Percentiles rank a stretch among this genome's conserved stretches.
phyloP scores from a whole-genome alignment of 1,140 invertebrate species.

The Papilio xuthus region DNA sequence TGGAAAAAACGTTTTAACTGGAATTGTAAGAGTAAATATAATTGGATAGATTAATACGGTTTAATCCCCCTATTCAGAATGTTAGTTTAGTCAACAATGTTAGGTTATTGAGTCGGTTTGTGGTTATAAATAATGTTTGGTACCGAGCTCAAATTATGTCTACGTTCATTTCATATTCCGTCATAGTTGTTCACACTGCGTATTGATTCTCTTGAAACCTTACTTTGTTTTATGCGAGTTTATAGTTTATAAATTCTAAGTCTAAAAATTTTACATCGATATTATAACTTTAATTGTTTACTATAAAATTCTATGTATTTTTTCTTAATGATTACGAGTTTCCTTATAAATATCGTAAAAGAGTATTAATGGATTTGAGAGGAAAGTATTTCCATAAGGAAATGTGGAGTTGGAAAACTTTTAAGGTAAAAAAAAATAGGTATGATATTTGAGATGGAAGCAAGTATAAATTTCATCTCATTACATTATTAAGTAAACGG shows the following conservation, averaged over 20 bases:
- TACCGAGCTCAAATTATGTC: not conserved
- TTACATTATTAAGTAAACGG: conserved; percentile 43
- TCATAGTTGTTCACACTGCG: not conserved
- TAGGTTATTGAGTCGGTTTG: not conserved
- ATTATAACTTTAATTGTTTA: not conserved
- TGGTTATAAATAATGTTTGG: not conserved
- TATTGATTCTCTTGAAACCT: not conserved
- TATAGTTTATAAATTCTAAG: not conserved
- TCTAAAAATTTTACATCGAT: not conserved
- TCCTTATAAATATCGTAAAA: not conserved
- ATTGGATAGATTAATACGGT: not conserved
- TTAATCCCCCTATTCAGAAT: not conserved
- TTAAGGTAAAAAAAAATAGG: not conserved
- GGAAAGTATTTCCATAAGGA: not conserved
- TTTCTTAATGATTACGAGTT: not conserved
- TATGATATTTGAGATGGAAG: conserved; percentile 31
- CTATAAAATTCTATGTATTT: too few species aligned
- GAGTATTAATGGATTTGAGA: not conserved
- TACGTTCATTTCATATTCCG: conserved; percentile 1
- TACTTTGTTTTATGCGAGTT: not conserved
- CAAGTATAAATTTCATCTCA: conserved; percentile 36
- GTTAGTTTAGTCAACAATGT: not conserved
- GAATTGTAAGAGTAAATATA: not conserved
- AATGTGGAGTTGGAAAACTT: conserved; percentile 28
- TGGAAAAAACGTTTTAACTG: not conserved